These are phyloP conservation scores for Leptoteleia sp. DNA, from an alignment of 1,140 invertebrate genomes.

Conservation along the genomic window DNA sequence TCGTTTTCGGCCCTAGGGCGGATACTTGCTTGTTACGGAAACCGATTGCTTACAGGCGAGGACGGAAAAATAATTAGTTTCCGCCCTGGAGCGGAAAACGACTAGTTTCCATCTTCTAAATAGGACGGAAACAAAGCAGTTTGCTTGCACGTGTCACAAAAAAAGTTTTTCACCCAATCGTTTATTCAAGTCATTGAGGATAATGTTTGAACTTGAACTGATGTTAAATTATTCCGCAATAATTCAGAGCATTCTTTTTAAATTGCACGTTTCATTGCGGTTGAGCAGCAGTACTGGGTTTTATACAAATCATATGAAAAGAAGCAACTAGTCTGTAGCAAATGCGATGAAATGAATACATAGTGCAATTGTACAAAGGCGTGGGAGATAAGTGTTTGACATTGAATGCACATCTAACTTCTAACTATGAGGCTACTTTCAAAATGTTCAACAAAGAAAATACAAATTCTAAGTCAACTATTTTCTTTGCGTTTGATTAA, in stretches of 20 bases:
- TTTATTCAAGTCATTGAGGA: too few relatives aligned
- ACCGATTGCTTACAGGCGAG: too few relatives aligned
- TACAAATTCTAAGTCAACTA: slow-evolving; percentile 8
- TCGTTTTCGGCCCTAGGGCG: too few relatives aligned
- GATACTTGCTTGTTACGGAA: too few relatives aligned
- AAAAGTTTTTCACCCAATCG: not conserved
- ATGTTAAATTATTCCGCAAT: too few relatives aligned
- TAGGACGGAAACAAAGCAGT: too few relatives aligned
- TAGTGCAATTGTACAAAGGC: slow-evolving; percentile 1
- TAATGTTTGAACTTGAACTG: too few relatives aligned
- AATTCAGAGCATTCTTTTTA: not conserved
- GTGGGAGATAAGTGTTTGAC: slow-evolving; percentile 15
- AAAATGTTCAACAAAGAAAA: slow-evolving; percentile 9
- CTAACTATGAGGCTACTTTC: slow-evolving; percentile 3
- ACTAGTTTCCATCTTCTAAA: too few relatives aligned
- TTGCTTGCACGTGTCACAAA: too few relatives aligned
- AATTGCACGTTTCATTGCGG: not conserved
- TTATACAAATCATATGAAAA: slow-evolving; percentile 70
- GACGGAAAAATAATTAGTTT: too few relatives aligned
- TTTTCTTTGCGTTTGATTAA: not conserved
- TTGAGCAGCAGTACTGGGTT: slow-evolving; percentile 69
- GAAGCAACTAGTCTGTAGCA: slow-evolving; percentile 70
- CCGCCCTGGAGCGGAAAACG: too few relatives aligned
- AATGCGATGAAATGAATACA: slow-evolving; percentile 21
- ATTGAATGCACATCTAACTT: slow-evolving; percentile 7